Evolutionary conservation across 2,113 vertebrate species (phyloP).

Genomic region (Antechinus stuartii): DNA sequence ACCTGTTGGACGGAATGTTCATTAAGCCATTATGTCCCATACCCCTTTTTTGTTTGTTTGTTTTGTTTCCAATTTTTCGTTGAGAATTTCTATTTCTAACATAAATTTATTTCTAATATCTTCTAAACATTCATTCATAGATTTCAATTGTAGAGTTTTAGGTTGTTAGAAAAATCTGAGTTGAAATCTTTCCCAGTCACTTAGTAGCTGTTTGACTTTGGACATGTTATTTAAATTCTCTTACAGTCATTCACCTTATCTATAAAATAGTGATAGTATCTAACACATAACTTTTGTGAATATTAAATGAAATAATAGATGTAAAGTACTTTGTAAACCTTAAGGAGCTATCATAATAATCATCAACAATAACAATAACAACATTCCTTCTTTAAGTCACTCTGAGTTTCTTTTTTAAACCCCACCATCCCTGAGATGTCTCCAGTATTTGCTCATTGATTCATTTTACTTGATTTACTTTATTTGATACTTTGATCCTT

Average conservation of each 20-base stretch:
- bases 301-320: background rate
- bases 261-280: background rate
- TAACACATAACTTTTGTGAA: background rate
- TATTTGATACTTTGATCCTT: too few species aligned
- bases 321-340: background rate
- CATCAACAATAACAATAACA: background rate
- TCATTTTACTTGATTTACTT: background rate
- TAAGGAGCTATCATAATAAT: background rate
- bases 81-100: background rate
- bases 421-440: background rate
- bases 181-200: background rate
- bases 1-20: background rate
- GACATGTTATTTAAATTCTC: background rate
- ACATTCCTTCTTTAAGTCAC: background rate
- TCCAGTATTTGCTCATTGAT: background rate
- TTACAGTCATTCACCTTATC: background rate
- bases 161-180: background rate
- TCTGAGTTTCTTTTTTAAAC: background rate
- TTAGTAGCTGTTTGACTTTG: background rate
- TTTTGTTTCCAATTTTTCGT: background rate
- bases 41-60: too few species aligned
- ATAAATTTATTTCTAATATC: background rate
- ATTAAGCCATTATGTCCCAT: background rate
- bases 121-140: background rate
- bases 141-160: background rate